phyloP scores from a whole-genome alignment of 2,797 vertebrate genomes.

The Tauraco hartlaubi region DNA sequence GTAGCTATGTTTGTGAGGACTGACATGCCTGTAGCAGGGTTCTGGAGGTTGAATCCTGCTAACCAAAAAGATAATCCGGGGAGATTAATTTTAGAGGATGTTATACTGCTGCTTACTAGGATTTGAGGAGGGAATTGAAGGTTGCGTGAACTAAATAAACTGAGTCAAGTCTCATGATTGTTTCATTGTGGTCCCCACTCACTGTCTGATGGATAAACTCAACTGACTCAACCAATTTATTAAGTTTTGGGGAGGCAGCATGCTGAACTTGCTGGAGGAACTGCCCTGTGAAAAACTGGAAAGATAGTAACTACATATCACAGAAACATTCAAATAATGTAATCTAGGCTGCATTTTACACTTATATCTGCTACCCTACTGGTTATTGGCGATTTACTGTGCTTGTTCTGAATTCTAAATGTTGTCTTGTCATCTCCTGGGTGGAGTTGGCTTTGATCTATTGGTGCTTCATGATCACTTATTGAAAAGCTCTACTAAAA shows the following conservation, averaged over 20 bases:
- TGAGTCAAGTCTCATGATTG: not conserved
- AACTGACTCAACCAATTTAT: not conserved
- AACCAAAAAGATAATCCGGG: not conserved
- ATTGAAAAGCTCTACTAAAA: not conserved
- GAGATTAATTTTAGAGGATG: not conserved
- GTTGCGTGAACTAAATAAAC: not conserved
- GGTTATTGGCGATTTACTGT: not conserved
- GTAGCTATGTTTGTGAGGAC: not conserved
- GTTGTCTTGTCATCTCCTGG: not conserved
- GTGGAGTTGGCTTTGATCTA: not conserved
- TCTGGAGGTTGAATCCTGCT: not conserved
- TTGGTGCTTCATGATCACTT: not conserved
- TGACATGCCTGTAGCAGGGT: rapidly evolving
- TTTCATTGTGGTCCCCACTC: not conserved
- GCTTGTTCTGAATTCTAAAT: not conserved
- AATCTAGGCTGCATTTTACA: not conserved
- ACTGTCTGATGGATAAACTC: not conserved
- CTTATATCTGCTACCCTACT: not conserved
- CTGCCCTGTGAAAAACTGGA: not conserved
- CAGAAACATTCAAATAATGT: not conserved
- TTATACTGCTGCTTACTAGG: not conserved
- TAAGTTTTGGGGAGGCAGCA: not conserved
- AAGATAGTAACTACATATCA: not conserved
- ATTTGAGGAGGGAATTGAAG: not conserved
- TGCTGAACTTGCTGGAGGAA: not conserved